These are phyloP conservation scores for Cheirogaleus medius DNA, from an alignment of 2,113 vertebrate genomes.

Conservation along the genomic window DNA sequence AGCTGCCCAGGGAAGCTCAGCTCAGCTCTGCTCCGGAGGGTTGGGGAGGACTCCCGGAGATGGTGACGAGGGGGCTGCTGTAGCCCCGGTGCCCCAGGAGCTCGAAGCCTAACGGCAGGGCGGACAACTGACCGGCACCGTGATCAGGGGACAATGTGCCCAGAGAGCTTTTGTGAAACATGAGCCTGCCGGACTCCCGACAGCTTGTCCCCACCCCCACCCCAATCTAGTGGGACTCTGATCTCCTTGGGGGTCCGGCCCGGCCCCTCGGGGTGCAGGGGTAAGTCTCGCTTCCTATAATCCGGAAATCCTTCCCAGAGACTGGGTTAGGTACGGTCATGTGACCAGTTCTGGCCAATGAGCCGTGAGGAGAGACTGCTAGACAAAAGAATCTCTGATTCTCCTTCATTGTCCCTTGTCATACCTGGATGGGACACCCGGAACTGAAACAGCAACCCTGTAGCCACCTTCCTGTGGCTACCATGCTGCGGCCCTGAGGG, in stretches of 20 bases:
- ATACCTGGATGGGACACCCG: not conserved
- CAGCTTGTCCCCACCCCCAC: not conserved
- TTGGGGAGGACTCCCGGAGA: not conserved
- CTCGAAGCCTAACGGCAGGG: not conserved
- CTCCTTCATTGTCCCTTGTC: not conserved
- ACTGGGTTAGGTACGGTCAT: not conserved
- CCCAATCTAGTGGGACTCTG: not conserved
- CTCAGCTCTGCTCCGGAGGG: not conserved
- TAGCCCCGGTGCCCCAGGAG: rapidly evolving
- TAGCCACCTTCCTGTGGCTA: not conserved
- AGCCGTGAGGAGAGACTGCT: not conserved
- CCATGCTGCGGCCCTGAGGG: not conserved
- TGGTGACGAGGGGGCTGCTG: not conserved
- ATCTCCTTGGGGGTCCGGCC: not conserved
- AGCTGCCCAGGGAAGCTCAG: not conserved
- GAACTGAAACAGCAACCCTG: not conserved
- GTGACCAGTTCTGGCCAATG: not conserved
- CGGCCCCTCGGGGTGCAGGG: not conserved
- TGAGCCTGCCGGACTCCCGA: not conserved
- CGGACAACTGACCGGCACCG: not conserved
- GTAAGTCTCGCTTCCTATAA: not conserved
- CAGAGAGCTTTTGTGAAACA: not conserved
- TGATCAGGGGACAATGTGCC: not conserved
- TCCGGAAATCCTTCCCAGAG: not conserved
- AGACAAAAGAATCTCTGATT: not conserved